A percentile compares a stretch with the other conserved stretches of the same genome.
Evolutionary conservation across 2,888 invertebrate species (phyloP).

Genomic region (Allolobophora icterica): DNA sequence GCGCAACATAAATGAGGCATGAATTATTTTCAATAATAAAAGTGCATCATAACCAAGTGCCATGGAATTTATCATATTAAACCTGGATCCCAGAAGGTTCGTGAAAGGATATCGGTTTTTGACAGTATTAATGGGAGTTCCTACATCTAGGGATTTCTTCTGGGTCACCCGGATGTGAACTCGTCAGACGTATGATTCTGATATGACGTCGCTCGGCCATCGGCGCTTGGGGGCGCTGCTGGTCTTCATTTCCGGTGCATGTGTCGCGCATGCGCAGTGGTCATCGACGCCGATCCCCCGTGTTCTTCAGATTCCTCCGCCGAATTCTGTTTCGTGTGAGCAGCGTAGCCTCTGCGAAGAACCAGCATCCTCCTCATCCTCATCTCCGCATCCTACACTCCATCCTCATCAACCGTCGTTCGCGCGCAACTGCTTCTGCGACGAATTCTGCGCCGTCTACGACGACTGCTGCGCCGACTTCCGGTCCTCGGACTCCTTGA

Average conservation of each 20-base stretch:
- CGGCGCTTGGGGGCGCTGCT: background rate
- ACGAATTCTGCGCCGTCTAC: slow-evolving; percentile 49
- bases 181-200: background rate
- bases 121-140: background rate
- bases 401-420: background rate
- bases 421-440: slow-evolving; percentile 50
- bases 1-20: background rate
- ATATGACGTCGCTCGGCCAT: background rate
- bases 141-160: background rate
- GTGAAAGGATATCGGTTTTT: background rate
- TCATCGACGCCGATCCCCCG: background rate
- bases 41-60: background rate
- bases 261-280: background rate
- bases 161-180: background rate
- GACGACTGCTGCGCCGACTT: slow-evolving; percentile 53
- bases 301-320: background rate
- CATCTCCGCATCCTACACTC: background rate
- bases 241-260: background rate
- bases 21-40: background rate
- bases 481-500: background rate
- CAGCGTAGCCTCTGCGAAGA: background rate
- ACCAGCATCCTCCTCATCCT: background rate
- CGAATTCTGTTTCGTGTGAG: background rate
- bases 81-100: background rate
- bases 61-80: background rate